Conservation (phyloP, 2,113 vertebrate species). For the Gnathonemus longibarbis region DNA sequence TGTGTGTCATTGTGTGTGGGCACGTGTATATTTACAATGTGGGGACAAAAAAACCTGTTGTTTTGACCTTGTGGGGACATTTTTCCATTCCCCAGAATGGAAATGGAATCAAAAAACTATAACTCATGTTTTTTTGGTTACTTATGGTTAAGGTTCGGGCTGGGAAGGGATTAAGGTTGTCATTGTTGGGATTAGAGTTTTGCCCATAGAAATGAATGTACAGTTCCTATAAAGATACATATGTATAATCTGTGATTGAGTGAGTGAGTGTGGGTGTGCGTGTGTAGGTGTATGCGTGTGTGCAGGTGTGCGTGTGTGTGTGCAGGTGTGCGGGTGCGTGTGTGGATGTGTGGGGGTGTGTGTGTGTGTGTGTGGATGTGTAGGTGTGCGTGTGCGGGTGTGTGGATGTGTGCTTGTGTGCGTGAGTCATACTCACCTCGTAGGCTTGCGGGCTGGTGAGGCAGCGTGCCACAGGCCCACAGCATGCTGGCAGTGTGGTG, state of each 20-base stretch:
- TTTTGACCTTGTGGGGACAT: not conserved
- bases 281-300: not conserved
- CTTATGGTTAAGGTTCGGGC: no score
- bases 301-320: not conserved
- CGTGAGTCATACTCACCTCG: constrained; percentile 65
- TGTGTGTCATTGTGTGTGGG: constrained; percentile 9
- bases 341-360: no score
- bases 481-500: constrained; percentile 85
- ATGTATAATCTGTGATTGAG: no score
- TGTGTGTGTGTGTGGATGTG: no score
- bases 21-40: not conserved
- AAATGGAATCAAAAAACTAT: not conserved
- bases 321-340: not conserved
- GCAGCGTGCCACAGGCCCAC: constrained; percentile 84
- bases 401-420: no score
- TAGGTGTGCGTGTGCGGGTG: accelerated
- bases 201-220: no score
- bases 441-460: constrained; percentile 89
- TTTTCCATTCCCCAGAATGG: not conserved
- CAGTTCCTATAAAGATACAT: no score
- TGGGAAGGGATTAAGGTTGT: no score
- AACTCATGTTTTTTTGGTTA: not conserved
- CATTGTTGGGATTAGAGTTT: no score
- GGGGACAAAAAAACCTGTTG: not conserved
- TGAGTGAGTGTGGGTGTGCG: not conserved